Evolutionary conservation across 2,888 invertebrate genomes (phyloP).

Genomic region (Agapostemon virescens): DNA sequence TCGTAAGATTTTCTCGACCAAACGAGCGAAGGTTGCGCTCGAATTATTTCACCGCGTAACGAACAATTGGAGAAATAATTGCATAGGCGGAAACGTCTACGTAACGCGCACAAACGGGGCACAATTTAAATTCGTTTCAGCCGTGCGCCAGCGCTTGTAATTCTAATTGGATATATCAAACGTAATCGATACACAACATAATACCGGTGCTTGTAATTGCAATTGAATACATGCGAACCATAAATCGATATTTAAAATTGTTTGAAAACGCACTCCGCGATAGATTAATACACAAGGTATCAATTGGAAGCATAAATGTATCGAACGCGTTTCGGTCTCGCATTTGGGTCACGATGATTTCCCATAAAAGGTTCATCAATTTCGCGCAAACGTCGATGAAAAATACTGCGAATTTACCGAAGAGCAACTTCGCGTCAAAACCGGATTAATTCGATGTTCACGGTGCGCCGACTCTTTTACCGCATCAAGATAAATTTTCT

Average conservation of each 20-base stretch:
- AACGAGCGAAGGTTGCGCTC: neutral
- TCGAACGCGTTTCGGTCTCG: neutral
- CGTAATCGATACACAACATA: neutral
- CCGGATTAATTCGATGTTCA: neutral
- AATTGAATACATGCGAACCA: neutral
- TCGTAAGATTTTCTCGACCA: neutral
- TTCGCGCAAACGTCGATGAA: neutral
- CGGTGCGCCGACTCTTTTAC: neutral
- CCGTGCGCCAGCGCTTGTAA: neutral
- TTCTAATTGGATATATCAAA: conserved; percentile 7
- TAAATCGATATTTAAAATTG: conserved; percentile 11
- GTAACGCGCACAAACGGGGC: neutral
- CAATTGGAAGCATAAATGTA: neutral
- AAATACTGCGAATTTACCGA: neutral
- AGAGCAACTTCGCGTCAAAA: neutral
- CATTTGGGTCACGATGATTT: neutral
- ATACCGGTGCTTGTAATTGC: neutral
- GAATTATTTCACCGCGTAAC: neutral
- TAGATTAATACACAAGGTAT: neutral
- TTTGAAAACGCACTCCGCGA: neutral
- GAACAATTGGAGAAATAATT: neutral
- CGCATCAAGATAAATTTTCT: neutral
- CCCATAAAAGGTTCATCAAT: neutral
- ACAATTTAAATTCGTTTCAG: conserved; percentile 13
- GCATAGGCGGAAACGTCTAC: neutral